Evolutionary conservation across 2,888 invertebrate species (phyloP), one percentile per base, ranked within the genome.

Genomic region (Idaea aversata): DNA sequence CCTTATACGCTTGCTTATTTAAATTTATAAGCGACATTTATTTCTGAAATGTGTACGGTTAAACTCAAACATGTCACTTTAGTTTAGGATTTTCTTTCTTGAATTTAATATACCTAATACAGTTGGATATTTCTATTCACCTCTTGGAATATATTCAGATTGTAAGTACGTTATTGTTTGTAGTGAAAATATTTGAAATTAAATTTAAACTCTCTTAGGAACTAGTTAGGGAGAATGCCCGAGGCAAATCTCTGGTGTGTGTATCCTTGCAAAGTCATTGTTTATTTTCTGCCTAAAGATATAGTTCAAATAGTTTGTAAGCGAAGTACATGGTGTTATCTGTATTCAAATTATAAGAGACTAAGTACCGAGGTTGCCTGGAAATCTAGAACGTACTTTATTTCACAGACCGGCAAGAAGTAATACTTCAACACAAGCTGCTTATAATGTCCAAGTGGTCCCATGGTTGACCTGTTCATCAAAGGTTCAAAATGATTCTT

Each of bases 1-100:
- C 71, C 69, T 73, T 72, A 70, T 71, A 64, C 66, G 66, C 65
- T 69, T 68, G 68, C 25, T 71, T 71, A 71, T 72, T 72, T 71
- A 71, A 74, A 72, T 72, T 71, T 72, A 72, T 73, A 69, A 69
- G 70, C 62, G 67, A 64, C 67, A 66, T 71, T 70, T 69, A 68
- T 67, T 71, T 67, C 63, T 70, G 63, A 65, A 61, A 61, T 61
- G 15, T 34, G 60, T 16, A 47, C 47, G 13, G 47, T 47, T 7
- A 47, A 47, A 47, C 47, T 47, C 3, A 13, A 47, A 47, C 7
- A 47, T 5, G 47, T 13, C 47, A 6, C 47, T 10, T 47, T 47
- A 47, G 47, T 47, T 47, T 47, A 47, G 47, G 47, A 47, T 47
- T 47, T 47, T 47, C 47, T 47, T 47, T 36, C 36, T 36, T 36